Base-by-base conservation (phyloP, 2,797 vertebrate species). In the Tauraco hartlaubi region DNA sequence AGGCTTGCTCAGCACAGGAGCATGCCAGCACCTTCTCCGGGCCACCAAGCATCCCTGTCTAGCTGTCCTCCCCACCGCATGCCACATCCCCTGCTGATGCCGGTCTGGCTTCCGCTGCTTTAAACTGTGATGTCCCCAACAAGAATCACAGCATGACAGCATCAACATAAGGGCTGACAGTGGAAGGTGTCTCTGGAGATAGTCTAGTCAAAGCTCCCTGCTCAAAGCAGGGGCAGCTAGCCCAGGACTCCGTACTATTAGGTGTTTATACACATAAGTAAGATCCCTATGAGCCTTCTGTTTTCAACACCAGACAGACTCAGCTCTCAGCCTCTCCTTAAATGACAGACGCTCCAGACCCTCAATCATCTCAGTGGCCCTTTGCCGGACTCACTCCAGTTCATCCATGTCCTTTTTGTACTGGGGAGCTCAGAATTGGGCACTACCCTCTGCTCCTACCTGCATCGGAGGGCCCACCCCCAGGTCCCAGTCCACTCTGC, bases 401-500 rank as follows among this genome's bases (percentile, higher is more conserved):
- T 58, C 1, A 2, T 41, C 21, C 28, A 28, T 2, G 15, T 14
- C 7, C 3, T 5, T 72, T 63, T 52, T 44, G 26, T 48, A 28
- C 15, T 14, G 78, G 19, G 21, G 15, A 79, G 33, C 54, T 39
- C 86, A 88, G 52, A 90, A 73, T 9, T 66, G n/a, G 31, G 23
- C 37, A 52, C 26, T 73, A 13, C 18, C 16, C 46, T n/a, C 22
- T 64, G 43, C 10, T 77, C 55, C 51, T 15, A 16, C 20, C 46
- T 41, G 29, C 19, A 62, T 63, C 54, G 43, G 29, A 58, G 91
- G 22, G 11, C 22, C 64, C 63, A 6, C 8, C 97, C 99, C 98
- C 98, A 99, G 98, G 88, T 99, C 99, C 97, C 99, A 99, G 96
- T 99, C 96, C 88, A 99, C 39, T 59, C 49, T 85, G 16, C 52